Evolutionary conservation across 1,140 invertebrate genomes (phyloP).

Genomic region (Odontomachus brunneus): DNA sequence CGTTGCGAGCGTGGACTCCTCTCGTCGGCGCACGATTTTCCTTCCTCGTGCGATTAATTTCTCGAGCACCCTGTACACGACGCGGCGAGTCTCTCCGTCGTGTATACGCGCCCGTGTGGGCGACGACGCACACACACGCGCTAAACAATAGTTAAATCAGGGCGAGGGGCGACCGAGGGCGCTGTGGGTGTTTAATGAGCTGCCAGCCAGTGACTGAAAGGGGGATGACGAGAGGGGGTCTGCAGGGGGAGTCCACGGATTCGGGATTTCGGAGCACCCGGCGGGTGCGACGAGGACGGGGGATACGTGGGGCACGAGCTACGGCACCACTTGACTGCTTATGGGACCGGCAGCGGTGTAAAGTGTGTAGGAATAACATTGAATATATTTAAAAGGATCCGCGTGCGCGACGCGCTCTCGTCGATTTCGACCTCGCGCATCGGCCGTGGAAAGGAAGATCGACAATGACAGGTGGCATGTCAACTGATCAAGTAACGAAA

Average conservation of each 20-base stretch:
- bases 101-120: constrained; percentile 37
- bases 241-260: constrained; percentile 43
- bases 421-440: neutral
- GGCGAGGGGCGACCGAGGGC: constrained; percentile 76
- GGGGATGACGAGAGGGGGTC: constrained; percentile 50
- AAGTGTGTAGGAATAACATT: constrained; percentile 81
- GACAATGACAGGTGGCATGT: neutral
- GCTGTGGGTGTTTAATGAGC: constrained; percentile 85
- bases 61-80: constrained; percentile 37
- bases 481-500: neutral
- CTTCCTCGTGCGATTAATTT: constrained; percentile 22
- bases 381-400: constrained; percentile 69
- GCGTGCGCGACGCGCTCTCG: neutral
- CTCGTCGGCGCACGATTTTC: neutral
- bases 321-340: constrained; percentile 79
- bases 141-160: constrained; percentile 84
- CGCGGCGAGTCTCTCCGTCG: neutral
- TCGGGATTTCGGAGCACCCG: constrained; percentile 60
- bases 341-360: constrained; percentile 71
- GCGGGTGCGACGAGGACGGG: constrained; percentile 55
- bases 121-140: constrained; percentile 58
- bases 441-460: neutral
- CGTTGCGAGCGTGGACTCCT: too few relatives aligned
- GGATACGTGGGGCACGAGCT: constrained; percentile 73
- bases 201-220: constrained; percentile 77